Conservation (phyloP, 2,888 invertebrate genomes). For the Pammene aurita region DNA sequence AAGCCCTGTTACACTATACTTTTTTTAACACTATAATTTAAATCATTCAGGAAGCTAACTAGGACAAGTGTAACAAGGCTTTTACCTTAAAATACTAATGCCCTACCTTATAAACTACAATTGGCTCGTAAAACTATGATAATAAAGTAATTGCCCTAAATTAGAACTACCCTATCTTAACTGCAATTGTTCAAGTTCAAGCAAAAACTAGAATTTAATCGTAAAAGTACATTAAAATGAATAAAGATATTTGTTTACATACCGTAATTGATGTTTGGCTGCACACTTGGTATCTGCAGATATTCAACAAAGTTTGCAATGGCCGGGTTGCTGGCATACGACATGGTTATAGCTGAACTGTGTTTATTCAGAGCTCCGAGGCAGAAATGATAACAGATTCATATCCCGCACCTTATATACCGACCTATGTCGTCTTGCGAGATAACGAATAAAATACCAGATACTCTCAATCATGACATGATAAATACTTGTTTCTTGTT, state of each 20-base stretch:
- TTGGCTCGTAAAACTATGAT: too few relatives aligned
- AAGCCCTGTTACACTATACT: too few relatives aligned
- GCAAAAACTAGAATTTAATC: too few relatives aligned
- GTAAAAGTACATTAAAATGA: too few relatives aligned
- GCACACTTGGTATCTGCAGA: conserved; percentile 88
- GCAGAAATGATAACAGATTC: conserved; percentile 25
- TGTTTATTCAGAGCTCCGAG: conserved; percentile 12
- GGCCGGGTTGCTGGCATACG: conserved; percentile 74
- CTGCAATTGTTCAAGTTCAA: too few relatives aligned
- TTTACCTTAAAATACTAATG: too few relatives aligned
- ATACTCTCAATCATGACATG: conserved; percentile 13
- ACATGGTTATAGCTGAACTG: conserved; percentile 53
- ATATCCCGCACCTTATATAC: conserved; percentile 24
- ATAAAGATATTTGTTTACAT: conserved; percentile 51
- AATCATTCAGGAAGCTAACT: too few relatives aligned
- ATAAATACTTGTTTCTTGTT: conserved; percentile 17
- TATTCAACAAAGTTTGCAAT: conserved; percentile 89
- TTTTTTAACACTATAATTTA: too few relatives aligned
- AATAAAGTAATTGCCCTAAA: too few relatives aligned
- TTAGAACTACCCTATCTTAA: too few relatives aligned
- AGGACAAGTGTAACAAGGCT: too few relatives aligned
- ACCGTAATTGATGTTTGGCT: conserved; percentile 90
- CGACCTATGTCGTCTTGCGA: neutral
- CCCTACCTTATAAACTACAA: too few relatives aligned
- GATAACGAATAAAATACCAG: conserved; percentile 11